phyloP scores from a whole-genome alignment of 1,140 invertebrate genomes.

The Centruroides vittatus region DNA sequence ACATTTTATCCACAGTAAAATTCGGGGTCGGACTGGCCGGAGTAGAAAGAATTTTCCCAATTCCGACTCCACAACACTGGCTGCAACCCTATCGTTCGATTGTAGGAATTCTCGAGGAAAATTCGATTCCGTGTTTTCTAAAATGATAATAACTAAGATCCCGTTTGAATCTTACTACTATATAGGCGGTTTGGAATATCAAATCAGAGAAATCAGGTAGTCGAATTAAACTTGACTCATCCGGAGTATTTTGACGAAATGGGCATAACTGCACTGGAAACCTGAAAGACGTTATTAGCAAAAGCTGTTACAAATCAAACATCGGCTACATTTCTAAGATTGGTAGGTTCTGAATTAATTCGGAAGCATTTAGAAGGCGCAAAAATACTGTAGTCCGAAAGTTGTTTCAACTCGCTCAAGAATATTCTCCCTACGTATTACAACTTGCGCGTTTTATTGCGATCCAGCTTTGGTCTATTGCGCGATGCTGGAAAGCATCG shows the following conservation, averaged over 20 bases:
- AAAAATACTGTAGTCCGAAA: constrained; percentile 78
- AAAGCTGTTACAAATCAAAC: constrained; percentile 99
- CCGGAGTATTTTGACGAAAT: constrained; percentile 99
- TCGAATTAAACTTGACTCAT: constrained; percentile 94
- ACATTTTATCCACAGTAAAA: too few relatives aligned
- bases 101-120: constrained; percentile 76
- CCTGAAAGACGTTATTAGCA: constrained; percentile 84
- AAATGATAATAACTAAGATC: constrained; percentile 99
- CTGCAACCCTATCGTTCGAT: too few relatives aligned
- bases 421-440: constrained; percentile 92
- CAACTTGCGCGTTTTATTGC: too few relatives aligned
- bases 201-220: constrained; percentile 99
- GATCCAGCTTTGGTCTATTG: too few relatives aligned
- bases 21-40: too few relatives aligned
- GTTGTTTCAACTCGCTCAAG: constrained; percentile 94
- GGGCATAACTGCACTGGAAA: constrained; percentile 89
- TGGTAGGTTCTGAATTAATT: constrained; percentile 97
- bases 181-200: constrained; percentile 95
- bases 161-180: constrained; percentile 99
- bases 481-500: too few relatives aligned
- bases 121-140: constrained; percentile 99
- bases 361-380: constrained; percentile 99
- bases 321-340: constrained; percentile 94
- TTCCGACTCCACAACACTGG: too few relatives aligned
- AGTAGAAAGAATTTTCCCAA: too few relatives aligned